These are phyloP conservation scores for Periphyllus acericola DNA, from an alignment of 2,888 invertebrate species.

Conservation along the genomic window DNA sequence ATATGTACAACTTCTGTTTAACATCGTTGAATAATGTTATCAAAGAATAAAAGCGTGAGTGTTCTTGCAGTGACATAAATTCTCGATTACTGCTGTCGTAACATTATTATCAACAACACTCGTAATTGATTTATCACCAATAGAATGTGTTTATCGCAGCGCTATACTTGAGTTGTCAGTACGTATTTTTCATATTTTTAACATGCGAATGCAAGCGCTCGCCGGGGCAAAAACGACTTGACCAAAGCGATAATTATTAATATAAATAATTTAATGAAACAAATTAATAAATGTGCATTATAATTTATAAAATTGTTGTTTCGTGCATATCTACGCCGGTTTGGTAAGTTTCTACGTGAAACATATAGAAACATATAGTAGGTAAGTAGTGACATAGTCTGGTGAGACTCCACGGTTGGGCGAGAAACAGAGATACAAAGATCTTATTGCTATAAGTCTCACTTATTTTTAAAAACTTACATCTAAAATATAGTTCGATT, in stretches of 20 bases:
- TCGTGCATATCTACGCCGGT: no score
- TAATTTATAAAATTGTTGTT: not conserved
- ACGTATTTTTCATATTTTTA: not conserved
- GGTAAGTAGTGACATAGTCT: no score
- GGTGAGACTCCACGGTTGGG: no score
- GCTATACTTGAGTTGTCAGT: not conserved
- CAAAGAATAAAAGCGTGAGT: not conserved
- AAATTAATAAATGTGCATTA: not conserved
- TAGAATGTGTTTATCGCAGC: not conserved
- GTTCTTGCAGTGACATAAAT: not conserved
- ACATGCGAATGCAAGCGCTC: not conserved
- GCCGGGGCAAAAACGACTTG: not conserved
- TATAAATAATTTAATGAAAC: not conserved
- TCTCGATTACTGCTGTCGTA: not conserved
- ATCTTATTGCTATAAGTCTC: no score
- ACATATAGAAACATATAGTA: no score
- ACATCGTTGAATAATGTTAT: conserved; percentile 11
- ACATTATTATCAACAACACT: conserved; percentile 15
- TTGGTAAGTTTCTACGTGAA: no score
- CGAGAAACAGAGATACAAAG: no score
- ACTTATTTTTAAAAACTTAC: no score
- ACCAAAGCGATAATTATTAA: not conserved
- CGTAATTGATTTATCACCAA: conserved; percentile 41
- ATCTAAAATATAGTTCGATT: no score
- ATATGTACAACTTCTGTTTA: conserved; percentile 2